Base-by-base conservation (phyloP, 2,797 vertebrate genomes). In the Mus spretus region DNA sequence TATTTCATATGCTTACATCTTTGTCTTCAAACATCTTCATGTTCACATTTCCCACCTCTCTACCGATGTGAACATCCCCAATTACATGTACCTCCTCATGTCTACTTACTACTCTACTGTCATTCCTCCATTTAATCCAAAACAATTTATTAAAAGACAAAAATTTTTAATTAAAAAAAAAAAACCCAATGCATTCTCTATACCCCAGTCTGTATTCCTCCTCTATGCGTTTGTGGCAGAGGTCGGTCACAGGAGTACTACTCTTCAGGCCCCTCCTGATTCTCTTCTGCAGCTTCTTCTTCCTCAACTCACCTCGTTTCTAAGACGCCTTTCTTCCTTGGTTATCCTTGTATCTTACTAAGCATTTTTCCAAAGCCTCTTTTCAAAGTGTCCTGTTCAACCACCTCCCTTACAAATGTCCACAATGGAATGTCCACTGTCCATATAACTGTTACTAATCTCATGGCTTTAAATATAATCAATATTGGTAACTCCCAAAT, bases 391-490 rank as follows among this genome's bases (percentile, higher is more conserved):
- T 93, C 24, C 78, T 83, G 67, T 34, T 77, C 81, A 63, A 57
- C 0, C 89, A 47, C 3, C 87, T 85, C 26, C 87, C 14, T 28
- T 95, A 80, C 85, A 92, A 81, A 91, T 70, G 53, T 31, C 50
- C 50, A 50, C 50, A 50, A 50, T 91, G 44, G 37, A 83, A 87
- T 50, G 61, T 47, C 24, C 26, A 94, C 37, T 37, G 24, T 79
- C 63, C 78, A 86, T 80, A 88, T 67, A 74, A 59, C 22, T 94
- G 89, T 81, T 83, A 84, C 31, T 47, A 90, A 70, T 87, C 37
- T 94, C 59, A 77, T 11, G 31, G 28, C 12, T 44, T 91, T 93
- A 95, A 95, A 82, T 70, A 94, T 55, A 86, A 90, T 67, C 31
- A 53, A 47, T 89, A 88, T 22, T 72, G 47, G 63, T 31, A 92